Percentiles rank a stretch among this genome's conserved stretches.
phyloP scores from a whole-genome alignment of 2,113 vertebrate species.

The Leucopternis melanops region DNA sequence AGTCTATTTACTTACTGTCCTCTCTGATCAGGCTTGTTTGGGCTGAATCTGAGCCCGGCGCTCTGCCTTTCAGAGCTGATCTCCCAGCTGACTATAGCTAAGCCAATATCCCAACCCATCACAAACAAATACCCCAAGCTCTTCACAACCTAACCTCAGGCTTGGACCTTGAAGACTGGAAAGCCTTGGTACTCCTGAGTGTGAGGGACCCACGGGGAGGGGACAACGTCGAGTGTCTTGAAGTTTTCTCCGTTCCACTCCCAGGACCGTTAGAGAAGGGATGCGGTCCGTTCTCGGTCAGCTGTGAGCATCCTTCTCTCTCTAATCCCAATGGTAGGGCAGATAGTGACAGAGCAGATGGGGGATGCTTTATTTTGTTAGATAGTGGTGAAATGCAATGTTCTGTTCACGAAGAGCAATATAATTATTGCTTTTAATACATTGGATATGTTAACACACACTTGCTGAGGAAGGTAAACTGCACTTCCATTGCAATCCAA shows the following conservation, averaged over 20 bases:
- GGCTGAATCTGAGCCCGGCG: not conserved
- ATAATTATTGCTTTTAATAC: not conserved
- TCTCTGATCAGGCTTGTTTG: not conserved
- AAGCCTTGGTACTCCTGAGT: not conserved
- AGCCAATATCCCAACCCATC: not conserved
- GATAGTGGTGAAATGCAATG: not conserved
- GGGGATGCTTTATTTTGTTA: not conserved
- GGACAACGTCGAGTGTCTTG: not conserved
- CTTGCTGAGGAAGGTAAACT: not conserved
- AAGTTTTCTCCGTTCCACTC: not conserved
- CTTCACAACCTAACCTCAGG: not conserved
- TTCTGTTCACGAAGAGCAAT: too few relatives aligned
- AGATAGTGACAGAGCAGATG: not conserved
- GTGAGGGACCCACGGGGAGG: not conserved
- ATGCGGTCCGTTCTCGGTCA: not conserved
- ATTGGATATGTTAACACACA: not conserved
- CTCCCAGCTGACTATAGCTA: not conserved
- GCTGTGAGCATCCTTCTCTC: not conserved
- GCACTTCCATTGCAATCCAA: not conserved
- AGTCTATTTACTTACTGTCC: not conserved
- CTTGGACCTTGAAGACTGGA: not conserved
- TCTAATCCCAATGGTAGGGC: not conserved
- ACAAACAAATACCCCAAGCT: not conserved
- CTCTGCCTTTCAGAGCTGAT: not conserved
- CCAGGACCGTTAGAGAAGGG: not conserved